phyloP scores from a whole-genome alignment of 1,140 invertebrate species.

The Drosophila melanogaster region Release_6_plus_ISO1_MT NT_033779.5:7988501-7989000 shows the following conservation, averaged over 20 bases:
- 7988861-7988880: constrained; percentile 87
- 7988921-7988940: constrained; percentile 89
- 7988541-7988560: constrained; percentile 93
- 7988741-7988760: constrained; percentile 87
- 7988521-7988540: constrained; percentile 87
- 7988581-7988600: constrained; percentile 88
- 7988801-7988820: constrained; percentile 88
- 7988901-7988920: constrained; percentile 87
- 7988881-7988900: constrained; percentile 89
- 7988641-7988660: constrained; percentile 89
- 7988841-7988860: constrained; percentile 86
- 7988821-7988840: constrained; percentile 91
- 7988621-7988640: constrained; percentile 88
- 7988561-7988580: constrained; percentile 93
- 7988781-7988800: constrained; percentile 87
- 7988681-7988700: constrained; percentile 86
- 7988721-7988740: constrained; percentile 85
- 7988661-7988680: constrained; percentile 87
- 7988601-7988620: constrained; percentile 88
- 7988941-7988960: constrained; percentile 90
- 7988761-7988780: constrained; percentile 89
- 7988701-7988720: constrained; percentile 87
- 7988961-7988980: constrained; percentile 89
- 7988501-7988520: constrained; percentile 89
- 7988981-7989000: constrained; percentile 92